Conservation (phyloP, 2,113 vertebrate genomes). For the Nycticorax nycticorax region DNA sequence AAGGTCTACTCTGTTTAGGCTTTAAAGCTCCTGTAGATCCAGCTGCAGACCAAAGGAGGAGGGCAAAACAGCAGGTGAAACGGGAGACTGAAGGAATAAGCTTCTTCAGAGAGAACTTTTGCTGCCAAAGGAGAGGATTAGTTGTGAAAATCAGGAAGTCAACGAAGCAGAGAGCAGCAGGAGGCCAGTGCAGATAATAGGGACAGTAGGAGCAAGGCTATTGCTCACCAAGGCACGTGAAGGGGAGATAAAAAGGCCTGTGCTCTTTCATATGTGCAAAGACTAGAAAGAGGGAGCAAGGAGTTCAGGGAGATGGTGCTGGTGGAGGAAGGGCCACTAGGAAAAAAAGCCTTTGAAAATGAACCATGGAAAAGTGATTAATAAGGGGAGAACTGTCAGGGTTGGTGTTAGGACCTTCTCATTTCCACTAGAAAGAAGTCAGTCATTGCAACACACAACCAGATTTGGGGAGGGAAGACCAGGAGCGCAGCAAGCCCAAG, state of each 20-base stretch:
- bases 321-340: neutral
- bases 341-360: constrained; percentile 7
- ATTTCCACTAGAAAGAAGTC: constrained; percentile 19
- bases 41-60: neutral
- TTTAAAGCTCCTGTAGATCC: constrained; percentile 13
- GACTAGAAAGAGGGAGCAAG: neutral
- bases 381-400: neutral
- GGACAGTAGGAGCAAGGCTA: constrained; percentile 27
- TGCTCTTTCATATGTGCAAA: constrained; percentile 35
- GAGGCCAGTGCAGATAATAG: constrained; percentile 22
- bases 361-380: constrained; percentile 18
- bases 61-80: constrained; percentile 20
- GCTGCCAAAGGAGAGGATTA: constrained; percentile 54
- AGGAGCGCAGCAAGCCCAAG: neutral
- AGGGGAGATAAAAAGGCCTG: constrained; percentile 3
- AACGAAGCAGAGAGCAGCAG: constrained; percentile 30
- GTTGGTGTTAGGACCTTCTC: neutral
- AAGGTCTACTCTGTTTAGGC: neutral
- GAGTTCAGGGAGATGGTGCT: constrained; percentile 16
- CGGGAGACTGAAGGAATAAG: neutral
- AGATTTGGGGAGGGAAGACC: neutral
- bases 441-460: neutral
- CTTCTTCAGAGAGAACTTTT: constrained; percentile 17
- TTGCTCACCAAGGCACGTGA: constrained; percentile 3
- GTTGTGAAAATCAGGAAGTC: constrained; percentile 47